Evolutionary conservation across 1,140 invertebrate species (phyloP).

Genomic region (Aphis craccivora): DNA sequence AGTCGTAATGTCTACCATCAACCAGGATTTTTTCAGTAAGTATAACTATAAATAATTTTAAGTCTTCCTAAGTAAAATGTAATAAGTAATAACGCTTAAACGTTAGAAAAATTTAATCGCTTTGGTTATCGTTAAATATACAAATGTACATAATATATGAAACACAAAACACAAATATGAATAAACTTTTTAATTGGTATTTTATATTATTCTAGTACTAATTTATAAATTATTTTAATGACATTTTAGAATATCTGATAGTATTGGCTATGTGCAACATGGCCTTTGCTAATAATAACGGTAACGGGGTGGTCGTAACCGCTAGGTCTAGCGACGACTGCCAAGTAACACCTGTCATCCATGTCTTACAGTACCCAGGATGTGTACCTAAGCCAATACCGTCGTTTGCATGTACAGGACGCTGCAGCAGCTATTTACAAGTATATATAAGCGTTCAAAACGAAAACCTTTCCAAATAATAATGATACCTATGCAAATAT

Average conservation of each 20-base stretch:
- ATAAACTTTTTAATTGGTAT: neutral
- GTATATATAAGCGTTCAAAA: conserved; percentile 67
- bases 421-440: conserved; percentile 91
- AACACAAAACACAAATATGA: no score
- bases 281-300: conserved; percentile 41
- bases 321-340: conserved; percentile 75
- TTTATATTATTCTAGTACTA: neutral
- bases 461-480: neutral
- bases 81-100: neutral
- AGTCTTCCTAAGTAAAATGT: neutral
- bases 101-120: neutral
- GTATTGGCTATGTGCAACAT: conserved; percentile 35
- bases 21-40: conserved; percentile 43
- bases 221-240: neutral
- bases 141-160: no score
- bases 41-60: neutral
- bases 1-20: conserved; percentile 57
- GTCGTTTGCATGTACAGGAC: conserved; percentile 89
- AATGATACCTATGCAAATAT: neutral
- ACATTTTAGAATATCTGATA: conserved; percentile 24
- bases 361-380: conserved; percentile 89
- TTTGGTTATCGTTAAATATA: neutral
- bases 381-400: conserved; percentile 93
- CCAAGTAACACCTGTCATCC: conserved; percentile 88
- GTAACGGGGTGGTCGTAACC: conserved; percentile 33